Base-by-base conservation (phyloP, 1,140 invertebrate genomes). In the Drosophila nannoptera region DNA sequence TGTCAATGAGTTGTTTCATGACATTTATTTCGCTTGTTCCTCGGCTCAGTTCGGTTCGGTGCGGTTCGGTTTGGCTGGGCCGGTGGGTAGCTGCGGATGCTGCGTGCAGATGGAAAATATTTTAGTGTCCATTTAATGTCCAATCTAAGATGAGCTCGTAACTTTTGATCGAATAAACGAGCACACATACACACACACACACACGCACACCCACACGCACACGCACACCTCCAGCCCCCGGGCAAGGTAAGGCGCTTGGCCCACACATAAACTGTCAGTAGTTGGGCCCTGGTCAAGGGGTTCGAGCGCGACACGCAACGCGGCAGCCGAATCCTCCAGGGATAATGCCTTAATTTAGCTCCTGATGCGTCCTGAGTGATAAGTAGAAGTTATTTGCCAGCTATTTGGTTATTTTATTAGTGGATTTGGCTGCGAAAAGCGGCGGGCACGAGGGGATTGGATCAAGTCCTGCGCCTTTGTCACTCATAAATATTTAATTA, bases 61-160 rank as follows among this genome's bases (percentile, higher is more conserved):
- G 16, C 12, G 40, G 29, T 42, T 55, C 35, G 35, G 16, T n/a
- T n/a, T n/a, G n/a, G n/a, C n/a, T n/a, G n/a, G n/a, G n/a, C n/a
- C n/a, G n/a, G n/a, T n/a, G n/a, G n/a, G n/a, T n/a, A n/a, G 46
- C 31, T 31, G 38, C 42, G 49, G 36, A 40, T 43, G 76, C 78
- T 88, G 87, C 87, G 83, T 88, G 87, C 81, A 77, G 71, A 78
- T 82, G 87, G 69, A 77, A 88, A 87, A 88, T 88, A 88, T 88
- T 88, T 88, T 88, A 88, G 83, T 88, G 87, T 82, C 81, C 87
- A 88, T 88, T 88, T 88, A 88, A 88, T 88, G 87, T 87, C 75
- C 87, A 88, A 88, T 88, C 87, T 87, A 82, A 88, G 87, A 88
- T 88, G 87, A 86, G 78, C 83, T 86, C 87, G 87, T 87, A 88